These are phyloP conservation scores for Trachelus tabidus DNA, from an alignment of 2,888 invertebrate genomes.

Conservation along the genomic window DNA sequence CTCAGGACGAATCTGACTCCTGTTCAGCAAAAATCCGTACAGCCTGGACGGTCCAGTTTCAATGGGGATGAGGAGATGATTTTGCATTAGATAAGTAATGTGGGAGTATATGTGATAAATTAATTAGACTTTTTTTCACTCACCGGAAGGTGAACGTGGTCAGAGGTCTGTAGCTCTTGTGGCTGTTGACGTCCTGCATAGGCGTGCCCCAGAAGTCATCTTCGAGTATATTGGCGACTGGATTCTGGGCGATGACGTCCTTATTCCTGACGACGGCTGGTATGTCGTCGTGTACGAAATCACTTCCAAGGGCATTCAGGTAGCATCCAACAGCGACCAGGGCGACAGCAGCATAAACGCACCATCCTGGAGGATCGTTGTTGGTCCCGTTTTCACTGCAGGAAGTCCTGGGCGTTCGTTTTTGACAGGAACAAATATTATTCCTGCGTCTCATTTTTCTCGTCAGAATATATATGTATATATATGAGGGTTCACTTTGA, in stretches of 20 bases:
- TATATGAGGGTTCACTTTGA: constrained; percentile 18
- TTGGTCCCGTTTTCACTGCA: constrained; percentile 64
- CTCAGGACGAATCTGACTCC: not conserved
- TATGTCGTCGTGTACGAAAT: constrained; percentile 90
- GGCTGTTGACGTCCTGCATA: constrained; percentile 84
- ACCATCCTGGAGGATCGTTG: constrained; percentile 68
- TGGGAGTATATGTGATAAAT: not conserved
- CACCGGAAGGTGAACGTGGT: constrained; percentile 88
- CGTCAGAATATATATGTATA: constrained; percentile 34
- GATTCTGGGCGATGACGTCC: constrained; percentile 79
- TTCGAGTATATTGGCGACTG: constrained; percentile 73
- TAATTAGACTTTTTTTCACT: constrained; percentile 55
- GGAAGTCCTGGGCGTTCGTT: constrained; percentile 28
- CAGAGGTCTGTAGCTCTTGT: constrained; percentile 88
- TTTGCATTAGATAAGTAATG: not conserved
- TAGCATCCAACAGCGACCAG: constrained; percentile 78
- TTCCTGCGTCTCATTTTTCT: constrained; percentile 50
- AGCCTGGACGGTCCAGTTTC: not conserved
- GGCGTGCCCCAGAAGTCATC: constrained; percentile 94
- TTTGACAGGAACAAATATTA: constrained; percentile 49
- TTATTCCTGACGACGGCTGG: constrained; percentile 85
- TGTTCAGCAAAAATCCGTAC: fast-evolving
- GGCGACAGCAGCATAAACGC: constrained; percentile 73
- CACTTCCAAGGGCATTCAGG: constrained; percentile 79
- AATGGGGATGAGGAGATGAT: not conserved